A percentile compares a stretch with the other conserved stretches of the same genome.
Evolutionary conservation across 2,113 vertebrate species (phyloP).

Genomic region (Aegithalos caudatus): DNA sequence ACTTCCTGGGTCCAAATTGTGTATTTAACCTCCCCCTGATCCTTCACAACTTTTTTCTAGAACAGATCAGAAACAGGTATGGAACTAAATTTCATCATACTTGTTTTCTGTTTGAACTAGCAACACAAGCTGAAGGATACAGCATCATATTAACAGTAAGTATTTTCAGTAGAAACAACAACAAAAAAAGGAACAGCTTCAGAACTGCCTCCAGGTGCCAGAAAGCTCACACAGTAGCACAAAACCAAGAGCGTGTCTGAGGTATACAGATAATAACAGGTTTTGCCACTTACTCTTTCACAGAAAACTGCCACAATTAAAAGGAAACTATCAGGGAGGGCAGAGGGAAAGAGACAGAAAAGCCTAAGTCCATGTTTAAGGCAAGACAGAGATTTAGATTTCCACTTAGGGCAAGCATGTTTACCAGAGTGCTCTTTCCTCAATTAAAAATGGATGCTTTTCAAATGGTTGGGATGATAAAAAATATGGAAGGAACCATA

Average conservation of each 20-base stretch:
- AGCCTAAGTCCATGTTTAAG: not conserved
- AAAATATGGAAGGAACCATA: not conserved
- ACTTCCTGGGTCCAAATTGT: not conserved
- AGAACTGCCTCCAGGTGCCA: not conserved
- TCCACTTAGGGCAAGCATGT: not conserved
- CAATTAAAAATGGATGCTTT: not conserved
- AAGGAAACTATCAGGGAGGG: not conserved
- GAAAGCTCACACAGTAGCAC: not conserved
- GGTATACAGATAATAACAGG: not conserved
- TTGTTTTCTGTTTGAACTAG: not conserved
- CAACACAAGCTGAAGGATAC: not conserved
- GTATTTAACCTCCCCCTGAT: rapidly evolving
- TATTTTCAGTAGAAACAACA: not conserved
- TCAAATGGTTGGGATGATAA: not conserved
- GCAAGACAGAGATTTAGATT: not conserved
- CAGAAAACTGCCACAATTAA: not conserved
- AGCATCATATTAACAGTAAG: not conserved
- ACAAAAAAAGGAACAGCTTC: not conserved
- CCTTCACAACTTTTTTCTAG: not conserved
- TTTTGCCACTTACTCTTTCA: not conserved
- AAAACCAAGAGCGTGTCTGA: not conserved
- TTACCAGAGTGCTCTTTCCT: not conserved
- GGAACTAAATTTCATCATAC: not conserved
- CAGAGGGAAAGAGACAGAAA: not conserved
- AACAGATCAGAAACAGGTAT: not conserved